Evolutionary conservation across 2,797 vertebrate genomes (phyloP), one percentile per base, ranked within the genome.

Genomic region (Pelodytes ibericus): DNA sequence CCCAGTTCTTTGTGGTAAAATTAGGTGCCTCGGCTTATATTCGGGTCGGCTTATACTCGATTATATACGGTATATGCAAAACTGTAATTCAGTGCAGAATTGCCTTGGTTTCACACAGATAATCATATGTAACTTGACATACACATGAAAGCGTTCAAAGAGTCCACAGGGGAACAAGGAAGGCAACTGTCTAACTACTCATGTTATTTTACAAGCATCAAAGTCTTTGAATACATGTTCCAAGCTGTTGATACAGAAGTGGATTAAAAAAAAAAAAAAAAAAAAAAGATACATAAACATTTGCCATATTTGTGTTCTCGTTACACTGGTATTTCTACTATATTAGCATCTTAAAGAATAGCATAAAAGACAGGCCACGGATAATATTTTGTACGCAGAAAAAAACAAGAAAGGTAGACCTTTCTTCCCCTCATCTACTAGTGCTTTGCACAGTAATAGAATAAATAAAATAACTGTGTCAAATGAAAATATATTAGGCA

Each of bases 151-250:
- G 18, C 68, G 16, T 44, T 51, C 20, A 25, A 31, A 44, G 68
- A n/a, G 18, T 24, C 56, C 56, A 60, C 36, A 26, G 27, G 53
- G 30, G 18, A 57, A 59, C 24, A 70, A 22, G 57, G 26, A 33
- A 71, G 25, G 70, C 39, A 18, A 47, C 27, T 61, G 58, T 61
- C 58, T 72, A 33, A 51, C 44, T 51, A 33, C 39, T 31, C 44
- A 63, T 59, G 29, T 72, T n/a, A 63, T 26, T 33, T 72, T 29
- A 18, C 29, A 1, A 13, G 49, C 39, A 61, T 72, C 60, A 72
- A 72, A 72, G 60, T 29, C 59, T 53, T 31, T 9, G n/a, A 51
- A 63, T 25, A 58, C 29, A 11, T 6, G 27, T 49, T 15, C 16
- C 20, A 1, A 53, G 20, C 4, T n/a, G 20, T 25, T 15, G 11